phyloP scores from a whole-genome alignment of 2,888 invertebrate genomes.

The Drosophila kokeensis region DNA sequence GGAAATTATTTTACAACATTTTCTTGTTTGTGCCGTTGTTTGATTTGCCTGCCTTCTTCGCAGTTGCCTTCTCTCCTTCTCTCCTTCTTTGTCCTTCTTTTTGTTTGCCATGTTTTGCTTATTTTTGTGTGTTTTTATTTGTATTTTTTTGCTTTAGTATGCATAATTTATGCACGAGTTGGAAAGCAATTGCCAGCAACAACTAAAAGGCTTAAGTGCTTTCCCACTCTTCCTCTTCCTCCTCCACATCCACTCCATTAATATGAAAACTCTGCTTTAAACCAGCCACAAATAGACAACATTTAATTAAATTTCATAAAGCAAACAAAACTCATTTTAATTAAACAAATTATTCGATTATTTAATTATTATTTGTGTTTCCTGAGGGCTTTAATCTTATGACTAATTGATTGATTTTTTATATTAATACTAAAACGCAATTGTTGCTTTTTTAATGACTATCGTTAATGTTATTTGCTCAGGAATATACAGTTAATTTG shows the following conservation, averaged over 20 bases:
- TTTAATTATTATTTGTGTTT: slow-evolving; percentile 6
- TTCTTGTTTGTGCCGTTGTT: slow-evolving; percentile 66
- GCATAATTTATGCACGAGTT: slow-evolving; percentile 69
- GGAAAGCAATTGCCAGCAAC: slow-evolving; percentile 45
- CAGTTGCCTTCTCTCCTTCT: slow-evolving; percentile 12
- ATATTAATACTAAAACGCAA: background rate
- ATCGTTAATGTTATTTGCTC: background rate
- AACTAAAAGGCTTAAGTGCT: slow-evolving; percentile 42
- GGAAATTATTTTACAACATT: slow-evolving; percentile 79
- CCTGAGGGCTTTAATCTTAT: background rate
- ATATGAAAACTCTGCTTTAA: background rate
- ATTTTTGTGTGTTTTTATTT: slow-evolving; percentile 22
- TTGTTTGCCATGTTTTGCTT: slow-evolving; percentile 5
- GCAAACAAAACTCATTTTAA: background rate
- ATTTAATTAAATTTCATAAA: background rate
- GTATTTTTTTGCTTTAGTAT: slow-evolving; percentile 25
- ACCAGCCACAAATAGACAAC: background rate
- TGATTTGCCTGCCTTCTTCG: slow-evolving; percentile 57
- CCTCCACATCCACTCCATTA: background rate
- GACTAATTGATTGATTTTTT: slow-evolving; percentile 15
- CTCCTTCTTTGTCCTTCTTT: slow-evolving; percentile 7
- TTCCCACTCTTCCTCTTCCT: background rate
- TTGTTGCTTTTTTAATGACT: slow-evolving; percentile 2
- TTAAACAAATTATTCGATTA: background rate
- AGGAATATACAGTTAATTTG: background rate